Evolutionary conservation across 1,140 invertebrate genomes (phyloP).

Genomic region (Pseudomyrmex gracilis): DNA sequence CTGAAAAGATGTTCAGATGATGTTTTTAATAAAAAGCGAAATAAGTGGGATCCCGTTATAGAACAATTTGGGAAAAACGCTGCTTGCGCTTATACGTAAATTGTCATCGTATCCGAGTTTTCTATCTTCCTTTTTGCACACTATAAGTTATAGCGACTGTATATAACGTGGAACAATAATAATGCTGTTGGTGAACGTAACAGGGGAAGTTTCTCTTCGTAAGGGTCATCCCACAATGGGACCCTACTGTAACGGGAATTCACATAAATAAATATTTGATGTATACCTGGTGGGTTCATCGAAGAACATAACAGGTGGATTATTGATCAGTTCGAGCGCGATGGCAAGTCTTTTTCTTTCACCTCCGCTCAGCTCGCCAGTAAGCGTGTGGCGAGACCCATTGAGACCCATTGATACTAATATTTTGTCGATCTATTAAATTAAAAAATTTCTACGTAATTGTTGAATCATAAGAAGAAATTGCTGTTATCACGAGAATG

Average conservation of each 20-base stretch:
- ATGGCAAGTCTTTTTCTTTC: conserved; percentile 95
- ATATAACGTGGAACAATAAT: too few species aligned
- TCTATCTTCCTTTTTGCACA: too few species aligned
- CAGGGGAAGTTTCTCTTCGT: too few species aligned
- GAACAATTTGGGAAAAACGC: too few species aligned
- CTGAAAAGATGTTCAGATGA: conserved; percentile 83
- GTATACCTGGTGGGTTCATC: conserved; percentile 97
- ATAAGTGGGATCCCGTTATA: too few species aligned
- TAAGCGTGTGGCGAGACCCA: conserved; percentile 88
- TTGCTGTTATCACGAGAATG: too few species aligned
- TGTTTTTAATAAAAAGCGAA: neutral
- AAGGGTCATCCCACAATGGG: too few species aligned
- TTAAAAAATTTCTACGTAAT: conserved; percentile 55
- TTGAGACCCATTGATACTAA: conserved; percentile 90
- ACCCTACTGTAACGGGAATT: neutral
- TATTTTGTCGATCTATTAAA: conserved; percentile 89
- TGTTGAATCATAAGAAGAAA: neutral
- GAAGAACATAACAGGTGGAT: conserved; percentile 96
- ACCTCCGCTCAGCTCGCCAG: conserved; percentile 93
- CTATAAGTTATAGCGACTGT: too few species aligned
- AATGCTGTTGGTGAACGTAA: too few species aligned
- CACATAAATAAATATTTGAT: conserved; percentile 64
- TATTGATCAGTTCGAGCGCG: conserved; percentile 94
- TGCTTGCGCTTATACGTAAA: too few species aligned
- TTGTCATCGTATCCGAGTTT: too few species aligned